Percentiles rank a stretch among this genome's conserved stretches.
Evolutionary conservation across 2,113 vertebrate species (phyloP).

Genomic region (Amazona vittata): DNA sequence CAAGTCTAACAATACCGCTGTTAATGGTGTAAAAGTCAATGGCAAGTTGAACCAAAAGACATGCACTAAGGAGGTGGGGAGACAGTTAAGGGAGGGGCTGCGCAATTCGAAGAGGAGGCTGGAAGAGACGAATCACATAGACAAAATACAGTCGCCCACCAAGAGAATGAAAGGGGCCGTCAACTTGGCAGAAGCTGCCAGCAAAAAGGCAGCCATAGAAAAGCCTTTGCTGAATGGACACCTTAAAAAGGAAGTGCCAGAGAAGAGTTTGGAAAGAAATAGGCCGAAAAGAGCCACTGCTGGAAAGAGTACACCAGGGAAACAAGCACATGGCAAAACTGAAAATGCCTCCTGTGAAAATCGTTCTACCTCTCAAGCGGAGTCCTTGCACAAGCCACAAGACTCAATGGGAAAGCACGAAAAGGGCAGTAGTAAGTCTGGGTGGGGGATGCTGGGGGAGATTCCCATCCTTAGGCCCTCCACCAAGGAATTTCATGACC

Average conservation of each 20-base stretch:
- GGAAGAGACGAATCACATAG: constrained; percentile 82
- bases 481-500: constrained; percentile 95
- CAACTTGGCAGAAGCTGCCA: constrained; percentile 81
- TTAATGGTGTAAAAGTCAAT: constrained; percentile 85
- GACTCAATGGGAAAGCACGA: constrained; percentile 84
- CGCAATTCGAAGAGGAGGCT: constrained; percentile 94
- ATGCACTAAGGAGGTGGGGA: constrained; percentile 85
- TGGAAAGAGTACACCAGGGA: constrained; percentile 90
- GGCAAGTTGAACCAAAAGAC: constrained; percentile 92
- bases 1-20: constrained; percentile 78
- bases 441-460: constrained; percentile 87
- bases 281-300: constrained; percentile 88
- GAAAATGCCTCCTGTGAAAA: constrained; percentile 86
- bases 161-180: constrained; percentile 79
- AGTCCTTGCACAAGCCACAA: constrained; percentile 87
- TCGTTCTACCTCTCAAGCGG: constrained; percentile 94
- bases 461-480: constrained; percentile 89
- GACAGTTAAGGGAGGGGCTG: constrained; percentile 90
- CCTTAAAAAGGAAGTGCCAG: constrained; percentile 79
- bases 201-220: constrained; percentile 81
- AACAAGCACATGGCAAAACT: constrained; percentile 90
- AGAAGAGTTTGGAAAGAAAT: constrained; percentile 80
- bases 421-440: constrained; percentile 82
- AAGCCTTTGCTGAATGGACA: constrained; percentile 85
- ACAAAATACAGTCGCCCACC: constrained; percentile 79